phyloP scores from a whole-genome alignment of 2,113 vertebrate genomes.

The Larimichthys crocea region DNA sequence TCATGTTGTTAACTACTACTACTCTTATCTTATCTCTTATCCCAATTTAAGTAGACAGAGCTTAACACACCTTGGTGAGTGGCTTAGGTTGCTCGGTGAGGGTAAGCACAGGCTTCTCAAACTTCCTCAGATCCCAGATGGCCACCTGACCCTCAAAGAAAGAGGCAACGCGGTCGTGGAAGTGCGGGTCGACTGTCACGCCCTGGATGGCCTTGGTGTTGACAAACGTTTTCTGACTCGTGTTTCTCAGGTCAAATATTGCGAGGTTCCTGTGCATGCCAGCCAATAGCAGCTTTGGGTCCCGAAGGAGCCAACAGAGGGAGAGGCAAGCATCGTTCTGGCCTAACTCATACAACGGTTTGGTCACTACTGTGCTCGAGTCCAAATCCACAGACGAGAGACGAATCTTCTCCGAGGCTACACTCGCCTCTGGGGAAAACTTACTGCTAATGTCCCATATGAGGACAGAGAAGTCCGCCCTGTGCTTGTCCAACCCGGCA shows the following conservation, averaged over 20 bases:
- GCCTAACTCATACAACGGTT: slow-evolving; percentile 94
- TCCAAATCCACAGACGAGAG: slow-evolving; percentile 90
- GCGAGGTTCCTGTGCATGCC: slow-evolving; percentile 98
- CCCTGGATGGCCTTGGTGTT: slow-evolving; percentile 99
- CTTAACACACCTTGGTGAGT: slow-evolving; percentile 87
- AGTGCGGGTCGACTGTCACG: slow-evolving; percentile 95
- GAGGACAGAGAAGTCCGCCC: slow-evolving; percentile 96
- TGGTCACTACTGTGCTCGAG: slow-evolving; percentile 91
- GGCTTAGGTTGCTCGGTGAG: slow-evolving; percentile 96
- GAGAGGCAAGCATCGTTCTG: slow-evolving; percentile 98
- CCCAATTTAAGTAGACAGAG: neutral
- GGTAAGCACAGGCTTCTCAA: slow-evolving; percentile 97
- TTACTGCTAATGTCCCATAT: slow-evolving; percentile 99
- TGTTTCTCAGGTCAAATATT: slow-evolving; percentile 97
- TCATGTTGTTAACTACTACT: neutral
- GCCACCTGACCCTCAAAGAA: slow-evolving; percentile 99
- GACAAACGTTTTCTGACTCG: slow-evolving; percentile 98
- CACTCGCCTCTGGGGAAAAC: slow-evolving; percentile 88
- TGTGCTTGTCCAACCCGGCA: slow-evolving; percentile 95
- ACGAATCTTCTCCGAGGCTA: slow-evolving; percentile 91
- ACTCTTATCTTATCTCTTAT: neutral
- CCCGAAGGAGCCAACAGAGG: slow-evolving; percentile 97
- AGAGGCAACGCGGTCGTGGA: slow-evolving; percentile 95
- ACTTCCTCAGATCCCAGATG: slow-evolving; percentile 98
- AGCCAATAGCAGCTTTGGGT: slow-evolving; percentile 95